These are phyloP conservation scores for Epizoanthus ramosus DNA, from an alignment of 92 coral and sea anemone species.

Conservation along the genomic window DNA sequence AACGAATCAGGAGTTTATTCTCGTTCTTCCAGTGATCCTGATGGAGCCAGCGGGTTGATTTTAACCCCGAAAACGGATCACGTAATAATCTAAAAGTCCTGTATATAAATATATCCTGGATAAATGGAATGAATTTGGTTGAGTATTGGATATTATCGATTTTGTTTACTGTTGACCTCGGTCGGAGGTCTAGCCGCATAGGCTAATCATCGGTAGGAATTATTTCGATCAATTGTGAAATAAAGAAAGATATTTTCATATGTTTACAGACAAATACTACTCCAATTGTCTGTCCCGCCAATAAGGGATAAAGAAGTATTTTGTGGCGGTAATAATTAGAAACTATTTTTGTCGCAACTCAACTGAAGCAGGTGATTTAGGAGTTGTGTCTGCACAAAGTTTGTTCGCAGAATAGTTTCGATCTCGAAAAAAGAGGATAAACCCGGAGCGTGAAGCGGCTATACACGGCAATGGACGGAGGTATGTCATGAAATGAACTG, in stretches of 20 bases:
- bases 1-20: too few species aligned
- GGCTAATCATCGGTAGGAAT: too few species aligned
- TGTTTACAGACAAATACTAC: not conserved
- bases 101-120: too few species aligned
- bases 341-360: too few species aligned
- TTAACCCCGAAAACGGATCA: too few species aligned
- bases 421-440: not conserved
- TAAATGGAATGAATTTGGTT: too few species aligned
- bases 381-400: not conserved
- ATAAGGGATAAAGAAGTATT: not conserved
- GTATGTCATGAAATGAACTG: not conserved
- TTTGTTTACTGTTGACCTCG: too few species aligned
- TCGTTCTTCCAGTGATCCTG: too few species aligned
- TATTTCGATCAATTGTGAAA: not conserved
- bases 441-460: not conserved
- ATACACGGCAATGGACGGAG: not conserved
- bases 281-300: conserved; percentile 2
- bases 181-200: too few species aligned
- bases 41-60: too few species aligned
- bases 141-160: too few species aligned
- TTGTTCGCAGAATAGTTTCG: not conserved
- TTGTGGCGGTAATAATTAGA: not conserved
- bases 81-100: too few species aligned
- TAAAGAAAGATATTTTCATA: not conserved
- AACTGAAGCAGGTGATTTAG: not conserved